phyloP scores from a whole-genome alignment of 2,888 invertebrate species.

The Macrosoma leucophasiata region DNA sequence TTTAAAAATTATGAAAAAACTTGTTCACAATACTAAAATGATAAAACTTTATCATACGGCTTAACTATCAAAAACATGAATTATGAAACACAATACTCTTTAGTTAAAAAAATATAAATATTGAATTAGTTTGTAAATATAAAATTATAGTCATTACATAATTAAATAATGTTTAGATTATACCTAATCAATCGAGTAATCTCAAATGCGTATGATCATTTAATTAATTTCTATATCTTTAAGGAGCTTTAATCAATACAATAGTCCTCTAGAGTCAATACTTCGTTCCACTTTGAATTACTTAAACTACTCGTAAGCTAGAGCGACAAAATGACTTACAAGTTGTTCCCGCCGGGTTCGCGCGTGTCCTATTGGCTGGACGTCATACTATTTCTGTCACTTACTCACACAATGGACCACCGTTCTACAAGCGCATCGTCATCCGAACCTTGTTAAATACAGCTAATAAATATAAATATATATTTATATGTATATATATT shows the following conservation, averaged over 20 bases:
- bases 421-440: too few species aligned
- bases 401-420: too few species aligned
- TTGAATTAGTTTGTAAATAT: slow-evolving; percentile 36
- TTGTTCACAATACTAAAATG: too few species aligned
- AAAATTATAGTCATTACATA: slow-evolving; percentile 29
- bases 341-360: slow-evolving; percentile 57
- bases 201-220: slow-evolving; percentile 49
- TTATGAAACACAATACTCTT: too few species aligned
- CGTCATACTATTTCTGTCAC: too few species aligned
- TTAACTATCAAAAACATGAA: too few species aligned
- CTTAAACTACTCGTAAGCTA: slow-evolving; percentile 50
- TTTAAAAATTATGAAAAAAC: too few species aligned
- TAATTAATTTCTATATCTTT: slow-evolving; percentile 53
- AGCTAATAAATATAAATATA: too few species aligned
- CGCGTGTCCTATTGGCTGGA: slow-evolving; percentile 27
- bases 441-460: too few species aligned
- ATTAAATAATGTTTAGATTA: slow-evolving; percentile 28
- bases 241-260: slow-evolving; percentile 44
- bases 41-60: too few species aligned
- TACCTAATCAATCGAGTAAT: slow-evolving; percentile 42
- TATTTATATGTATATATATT: too few species aligned
- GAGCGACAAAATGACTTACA: slow-evolving; percentile 48
- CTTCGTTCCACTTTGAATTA: slow-evolving; percentile 50
- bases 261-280: slow-evolving; percentile 43
- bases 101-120: too few species aligned